A percentile compares a stretch with the other conserved stretches of the same genome.
Conservation (phyloP, 2,888 invertebrate genomes). For the Leptopilina drosophilae region DNA sequence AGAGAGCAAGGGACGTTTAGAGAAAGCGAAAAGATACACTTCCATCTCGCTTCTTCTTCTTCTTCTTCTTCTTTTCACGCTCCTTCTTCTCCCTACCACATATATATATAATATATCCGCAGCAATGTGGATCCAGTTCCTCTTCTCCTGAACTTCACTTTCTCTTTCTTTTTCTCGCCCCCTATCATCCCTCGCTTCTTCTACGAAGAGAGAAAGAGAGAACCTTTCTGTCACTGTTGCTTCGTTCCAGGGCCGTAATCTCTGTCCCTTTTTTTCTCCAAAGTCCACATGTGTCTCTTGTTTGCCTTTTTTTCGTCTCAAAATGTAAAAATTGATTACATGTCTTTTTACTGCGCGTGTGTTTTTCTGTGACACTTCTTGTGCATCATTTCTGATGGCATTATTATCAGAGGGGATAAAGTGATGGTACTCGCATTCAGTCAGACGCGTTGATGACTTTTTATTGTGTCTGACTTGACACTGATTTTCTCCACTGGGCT, state of each 20-base stretch:
- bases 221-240: constrained; percentile 48
- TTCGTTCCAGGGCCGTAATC: constrained; percentile 27
- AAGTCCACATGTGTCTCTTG: neutral
- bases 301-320: neutral
- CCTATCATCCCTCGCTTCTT: constrained; percentile 22
- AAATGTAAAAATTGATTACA: constrained; percentile 15
- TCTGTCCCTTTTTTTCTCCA: neutral
- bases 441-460: constrained; percentile 12
- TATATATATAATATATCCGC: neutral
- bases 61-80: constrained; percentile 20
- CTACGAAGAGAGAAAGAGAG: too few relatives aligned
- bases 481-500: neutral
- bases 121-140: constrained; percentile 10
- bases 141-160: constrained; percentile 1
- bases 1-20: constrained; percentile 58
- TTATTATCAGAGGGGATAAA: neutral
- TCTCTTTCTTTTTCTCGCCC: constrained; percentile 44
- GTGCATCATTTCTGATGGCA: neutral
- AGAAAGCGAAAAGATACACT: constrained; percentile 25
- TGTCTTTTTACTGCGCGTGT: neutral
- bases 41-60: constrained; percentile 24
- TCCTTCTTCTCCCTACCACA: neutral
- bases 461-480: constrained; percentile 4
- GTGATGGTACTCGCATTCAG: neutral
- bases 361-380: neutral